Evolutionary conservation across 2,888 invertebrate genomes (phyloP).

Genomic region (Timandra comae): DNA sequence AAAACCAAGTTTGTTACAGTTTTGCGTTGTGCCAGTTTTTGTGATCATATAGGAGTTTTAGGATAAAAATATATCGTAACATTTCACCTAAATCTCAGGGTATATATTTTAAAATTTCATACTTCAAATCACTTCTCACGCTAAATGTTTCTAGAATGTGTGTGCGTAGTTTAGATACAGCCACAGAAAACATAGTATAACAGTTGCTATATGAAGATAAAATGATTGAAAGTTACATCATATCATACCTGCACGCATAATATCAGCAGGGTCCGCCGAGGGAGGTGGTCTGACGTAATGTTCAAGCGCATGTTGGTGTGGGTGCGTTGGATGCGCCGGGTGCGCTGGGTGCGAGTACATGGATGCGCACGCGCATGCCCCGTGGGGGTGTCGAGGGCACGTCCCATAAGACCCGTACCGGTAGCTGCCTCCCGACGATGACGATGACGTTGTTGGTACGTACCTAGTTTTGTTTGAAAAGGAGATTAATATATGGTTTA

Average conservation of each 20-base stretch:
- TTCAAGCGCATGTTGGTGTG: conserved; percentile 74
- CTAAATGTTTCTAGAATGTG: neutral
- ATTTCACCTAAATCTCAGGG: too few relatives aligned
- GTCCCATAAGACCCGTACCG: conserved; percentile 74
- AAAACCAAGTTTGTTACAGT: too few relatives aligned
- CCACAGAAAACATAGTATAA: too few relatives aligned
- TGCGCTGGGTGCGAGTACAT: conserved; percentile 71
- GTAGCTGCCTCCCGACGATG: conserved; percentile 59
- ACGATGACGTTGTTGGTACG: conserved; percentile 71
- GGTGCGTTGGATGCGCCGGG: conserved; percentile 69
- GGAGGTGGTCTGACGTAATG: conserved; percentile 72
- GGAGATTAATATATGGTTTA: too few relatives aligned
- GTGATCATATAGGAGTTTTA: too few relatives aligned
- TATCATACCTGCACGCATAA: conserved; percentile 72
- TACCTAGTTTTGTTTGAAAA: conserved; percentile 77
- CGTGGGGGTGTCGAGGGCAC: conserved; percentile 86
- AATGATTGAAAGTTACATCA: too few relatives aligned
- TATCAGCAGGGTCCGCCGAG: conserved; percentile 67
- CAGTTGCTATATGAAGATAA: too few relatives aligned
- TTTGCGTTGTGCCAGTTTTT: too few relatives aligned
- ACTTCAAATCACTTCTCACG: neutral
- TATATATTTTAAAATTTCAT: too few relatives aligned
- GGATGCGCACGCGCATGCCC: conserved; percentile 81
- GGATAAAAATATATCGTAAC: neutral
- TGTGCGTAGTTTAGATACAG: too few relatives aligned